Percentiles rank a stretch among this genome's conserved stretches.
phyloP scores from a whole-genome alignment of 2,888 invertebrate genomes.

The Mimas tiliae region DNA sequence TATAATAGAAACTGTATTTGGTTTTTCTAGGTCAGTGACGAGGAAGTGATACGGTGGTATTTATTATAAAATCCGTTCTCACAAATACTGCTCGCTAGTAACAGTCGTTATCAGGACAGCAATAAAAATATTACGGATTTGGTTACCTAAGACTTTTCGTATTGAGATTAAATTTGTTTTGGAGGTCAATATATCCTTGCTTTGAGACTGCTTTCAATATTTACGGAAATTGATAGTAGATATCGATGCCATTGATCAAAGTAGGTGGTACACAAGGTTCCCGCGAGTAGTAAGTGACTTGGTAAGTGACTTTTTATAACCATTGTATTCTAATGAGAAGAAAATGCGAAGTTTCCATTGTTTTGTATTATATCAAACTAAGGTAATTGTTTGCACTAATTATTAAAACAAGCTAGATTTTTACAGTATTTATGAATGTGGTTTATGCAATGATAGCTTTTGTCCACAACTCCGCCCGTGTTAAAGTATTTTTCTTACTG shows the following conservation, averaged over 20 bases:
- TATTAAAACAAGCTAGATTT: not conserved
- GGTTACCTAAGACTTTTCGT: not conserved
- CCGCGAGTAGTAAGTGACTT: not conserved
- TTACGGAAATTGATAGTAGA: not conserved
- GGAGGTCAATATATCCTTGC: constrained; percentile 3
- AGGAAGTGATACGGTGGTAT: constrained; percentile 17
- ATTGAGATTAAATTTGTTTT: not conserved
- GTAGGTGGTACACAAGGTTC: constrained; percentile 11
- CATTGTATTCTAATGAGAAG: constrained; percentile 19
- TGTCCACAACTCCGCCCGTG: too few species aligned
- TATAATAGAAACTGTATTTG: constrained; percentile 10
- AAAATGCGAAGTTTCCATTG: not conserved
- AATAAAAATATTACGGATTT: not conserved
- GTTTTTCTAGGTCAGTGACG: constrained; percentile 19
- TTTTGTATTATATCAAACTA: constrained; percentile 9
- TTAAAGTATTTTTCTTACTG: too few species aligned
- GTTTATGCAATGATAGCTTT: too few species aligned
- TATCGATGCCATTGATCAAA: constrained; percentile 1
- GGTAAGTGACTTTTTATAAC: not conserved
- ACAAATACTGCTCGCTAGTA: constrained; percentile 2
- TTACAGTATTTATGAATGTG: too few species aligned
- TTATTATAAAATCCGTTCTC: not conserved
- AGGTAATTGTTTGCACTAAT: not conserved
- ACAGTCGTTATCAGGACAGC: not conserved
- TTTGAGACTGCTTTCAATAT: not conserved